Conservation (phyloP, 2,797 vertebrate species). For the Sarcophilus harrisii region DNA sequence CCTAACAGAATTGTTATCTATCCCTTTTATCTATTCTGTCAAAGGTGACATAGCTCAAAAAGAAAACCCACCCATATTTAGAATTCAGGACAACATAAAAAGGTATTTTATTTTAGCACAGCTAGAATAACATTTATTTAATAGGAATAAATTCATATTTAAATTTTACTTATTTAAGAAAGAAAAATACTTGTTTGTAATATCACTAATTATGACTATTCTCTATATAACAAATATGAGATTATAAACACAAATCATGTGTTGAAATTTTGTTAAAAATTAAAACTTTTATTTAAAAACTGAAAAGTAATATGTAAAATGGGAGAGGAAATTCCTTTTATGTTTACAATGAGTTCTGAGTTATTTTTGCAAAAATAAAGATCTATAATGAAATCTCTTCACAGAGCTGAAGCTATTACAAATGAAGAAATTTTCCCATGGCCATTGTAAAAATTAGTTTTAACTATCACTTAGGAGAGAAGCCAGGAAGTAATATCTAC, state of each 20-base stretch:
- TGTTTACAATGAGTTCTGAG: conserved; percentile 59
- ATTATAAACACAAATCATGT: neutral
- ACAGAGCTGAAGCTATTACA: neutral
- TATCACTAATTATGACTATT: conserved; percentile 11
- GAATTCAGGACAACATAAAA: neutral
- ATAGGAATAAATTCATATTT: neutral
- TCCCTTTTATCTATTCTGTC: neutral
- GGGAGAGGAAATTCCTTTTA: neutral
- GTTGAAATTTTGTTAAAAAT: neutral
- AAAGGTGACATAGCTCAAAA: neutral
- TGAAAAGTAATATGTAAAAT: neutral
- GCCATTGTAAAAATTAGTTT: conserved; percentile 36
- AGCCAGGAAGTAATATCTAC: conserved; percentile 72
- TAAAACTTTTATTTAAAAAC: conserved; percentile 29
- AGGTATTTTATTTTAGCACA: neutral
- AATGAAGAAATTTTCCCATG: conserved; percentile 39
- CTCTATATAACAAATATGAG: neutral
- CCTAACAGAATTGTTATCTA: neutral
- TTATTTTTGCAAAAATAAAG: conserved; percentile 49
- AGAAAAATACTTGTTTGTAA: conserved; percentile 30
- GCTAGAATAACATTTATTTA: neutral
- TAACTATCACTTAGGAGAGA: conserved; percentile 66
- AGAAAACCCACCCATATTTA: neutral
- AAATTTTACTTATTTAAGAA: conserved; percentile 16
- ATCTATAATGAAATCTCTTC: conserved; percentile 28